phyloP scores from a whole-genome alignment of 1,140 invertebrate genomes.

The Ceratina japonica region DNA sequence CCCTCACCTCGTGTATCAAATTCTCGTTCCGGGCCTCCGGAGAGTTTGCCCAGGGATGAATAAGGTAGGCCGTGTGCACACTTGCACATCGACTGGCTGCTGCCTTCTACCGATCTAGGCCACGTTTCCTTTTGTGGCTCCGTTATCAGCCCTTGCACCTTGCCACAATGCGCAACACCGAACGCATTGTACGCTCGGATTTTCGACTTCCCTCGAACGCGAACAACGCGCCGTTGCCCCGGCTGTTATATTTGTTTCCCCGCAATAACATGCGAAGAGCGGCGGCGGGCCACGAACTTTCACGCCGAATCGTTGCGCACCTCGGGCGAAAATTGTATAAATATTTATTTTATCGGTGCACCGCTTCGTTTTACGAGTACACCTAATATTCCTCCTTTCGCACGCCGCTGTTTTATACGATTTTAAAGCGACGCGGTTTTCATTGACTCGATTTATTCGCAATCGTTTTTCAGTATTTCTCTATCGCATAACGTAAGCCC shows the following conservation, averaged over 20 bases:
- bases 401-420: too few relatives aligned
- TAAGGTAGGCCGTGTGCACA: constrained; percentile 45
- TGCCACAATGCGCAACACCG: constrained; percentile 9
- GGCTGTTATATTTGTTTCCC: not conserved
- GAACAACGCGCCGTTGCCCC: not conserved
- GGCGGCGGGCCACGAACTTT: constrained; percentile 5
- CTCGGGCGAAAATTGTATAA: too few relatives aligned
- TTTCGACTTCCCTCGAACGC: not conserved
- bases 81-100: not conserved
- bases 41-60: constrained; percentile 48
- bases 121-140: constrained; percentile 49
- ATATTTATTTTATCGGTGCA: too few relatives aligned
- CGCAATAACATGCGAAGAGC: constrained; percentile 8
- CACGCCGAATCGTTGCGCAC: not conserved
- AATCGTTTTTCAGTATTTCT: too few relatives aligned
- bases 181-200: not conserved
- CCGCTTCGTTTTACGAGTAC: too few relatives aligned
- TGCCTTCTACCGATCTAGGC: constrained; percentile 40
- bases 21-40: constrained; percentile 33
- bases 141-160: constrained; percentile 46
- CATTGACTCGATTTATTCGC: too few relatives aligned
- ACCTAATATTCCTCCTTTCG: too few relatives aligned
- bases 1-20: constrained; percentile 49
- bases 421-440: too few relatives aligned
- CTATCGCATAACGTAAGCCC: too few relatives aligned